A percentile compares a stretch with the other conserved stretches of the same genome.
Evolutionary conservation across 2,888 invertebrate genomes (phyloP).

Genomic region (Drosophila atripex): DNA sequence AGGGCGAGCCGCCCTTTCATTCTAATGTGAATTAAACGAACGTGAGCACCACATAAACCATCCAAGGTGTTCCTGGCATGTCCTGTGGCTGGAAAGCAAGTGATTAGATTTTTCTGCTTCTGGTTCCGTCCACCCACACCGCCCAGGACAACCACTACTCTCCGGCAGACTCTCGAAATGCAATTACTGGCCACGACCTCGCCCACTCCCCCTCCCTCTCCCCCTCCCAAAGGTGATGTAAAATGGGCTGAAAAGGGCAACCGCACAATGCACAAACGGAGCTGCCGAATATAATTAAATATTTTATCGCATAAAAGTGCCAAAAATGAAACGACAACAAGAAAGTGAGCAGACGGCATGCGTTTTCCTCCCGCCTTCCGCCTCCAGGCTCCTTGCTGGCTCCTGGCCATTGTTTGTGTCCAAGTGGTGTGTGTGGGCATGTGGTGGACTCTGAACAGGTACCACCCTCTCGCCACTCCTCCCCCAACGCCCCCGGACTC

Average conservation of each 20-base stretch:
- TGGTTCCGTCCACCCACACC: background rate
- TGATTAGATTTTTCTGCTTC: background rate
- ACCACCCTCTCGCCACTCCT: slow-evolving; percentile 18
- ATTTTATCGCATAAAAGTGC: slow-evolving; percentile 78
- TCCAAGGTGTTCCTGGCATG: background rate
- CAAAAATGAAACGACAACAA: slow-evolving; percentile 75
- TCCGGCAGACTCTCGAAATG: slow-evolving; percentile 48
- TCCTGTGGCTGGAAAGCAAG: background rate
- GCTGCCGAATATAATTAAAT: slow-evolving; percentile 79
- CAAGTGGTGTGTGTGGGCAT: slow-evolving; percentile 8
- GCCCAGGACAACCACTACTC: slow-evolving; percentile 21
- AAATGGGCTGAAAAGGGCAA: slow-evolving; percentile 45
- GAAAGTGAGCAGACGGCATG: slow-evolving; percentile 73
- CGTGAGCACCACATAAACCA: background rate
- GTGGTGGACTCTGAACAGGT: slow-evolving; percentile 46
- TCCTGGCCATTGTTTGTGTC: background rate
- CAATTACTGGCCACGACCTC: slow-evolving; percentile 37
- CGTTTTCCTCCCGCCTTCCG: slow-evolving; percentile 52
- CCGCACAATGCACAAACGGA: slow-evolving; percentile 70
- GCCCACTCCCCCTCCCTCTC: background rate
- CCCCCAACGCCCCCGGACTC: background rate
- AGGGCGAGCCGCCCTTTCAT: background rate
- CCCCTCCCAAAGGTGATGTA: slow-evolving; percentile 53
- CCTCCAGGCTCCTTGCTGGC: background rate
- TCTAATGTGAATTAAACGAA: slow-evolving; percentile 1